Evolutionary conservation across 2,888 invertebrate species (phyloP), one percentile per base, ranked within the genome.

Genomic region (Globia sparganii): DNA sequence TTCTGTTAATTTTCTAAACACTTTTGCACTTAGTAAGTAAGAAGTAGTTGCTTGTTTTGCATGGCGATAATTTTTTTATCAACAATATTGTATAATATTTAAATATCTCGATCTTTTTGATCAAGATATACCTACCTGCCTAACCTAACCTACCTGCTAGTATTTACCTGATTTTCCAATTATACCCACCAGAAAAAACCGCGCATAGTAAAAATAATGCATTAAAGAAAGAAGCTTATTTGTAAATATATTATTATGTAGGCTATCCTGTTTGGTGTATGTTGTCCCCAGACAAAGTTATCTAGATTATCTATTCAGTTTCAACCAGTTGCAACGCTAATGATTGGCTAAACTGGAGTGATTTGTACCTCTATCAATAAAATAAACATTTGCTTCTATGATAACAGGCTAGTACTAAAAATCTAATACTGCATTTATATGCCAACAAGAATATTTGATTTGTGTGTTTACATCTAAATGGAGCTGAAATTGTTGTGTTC

Each of bases 41-140:
- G 72, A 37, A 73, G 72, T 83, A 87, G 81, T 81, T 81, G 89
- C 89, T 86, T 90, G 74, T 75, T 82, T 77, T 87, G 88, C 88
- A 88, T 88, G 87, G 31, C 65, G 13, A 72, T 66, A 43, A 2
- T 43, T 46, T 66, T 59, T 25, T 11, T 34, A 15, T 62, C 13
- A 5, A 21, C 18, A 58, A 37, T 66, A 31, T 69, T 56, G 15
- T 37, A 4, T 15, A 15, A 11, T 58, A 37, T 74, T 34, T 18
- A 25, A 28, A 34, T 53, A n/a, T 34, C 15, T n/a, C 40, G 8
- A 40, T 64, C 4, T 5, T 65, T 64, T 64, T 34, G 6, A n/a
- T 43, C 1, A 11, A 43, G 21, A 31, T 46, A 21, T 43, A 15
- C 15, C 43, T 25, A 59, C 4, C 62, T 49, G 18, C 4, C n/a